Base-by-base conservation (phyloP, 2,888 invertebrate species). In the Orthosia incerta region DNA sequence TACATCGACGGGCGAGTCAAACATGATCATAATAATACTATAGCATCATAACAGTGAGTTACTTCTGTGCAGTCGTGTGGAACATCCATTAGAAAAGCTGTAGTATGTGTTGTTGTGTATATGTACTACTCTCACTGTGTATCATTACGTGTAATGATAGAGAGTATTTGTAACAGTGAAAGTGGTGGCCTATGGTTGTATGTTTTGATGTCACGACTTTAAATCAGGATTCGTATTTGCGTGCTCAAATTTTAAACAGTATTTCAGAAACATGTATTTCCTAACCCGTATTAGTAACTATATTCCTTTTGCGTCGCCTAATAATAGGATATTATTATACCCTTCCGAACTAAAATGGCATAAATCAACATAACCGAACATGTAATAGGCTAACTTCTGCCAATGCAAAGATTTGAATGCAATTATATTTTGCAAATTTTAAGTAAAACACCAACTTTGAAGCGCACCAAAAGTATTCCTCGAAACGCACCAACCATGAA, bases 1-100 rank as follows among this genome's bases (percentile, higher is more conserved):
- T 84, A 83, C 82, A 73, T 82, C 72, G 71, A 62, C 50, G 63
- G 59, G 18, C 20, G 68, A 80, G 85, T 82, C 80, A 76, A 80
- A 82, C 67, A 72, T 57, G 75, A 81, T 84, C 70, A 76, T 75
- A 85, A 84, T 84, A 79, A 76, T 74, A 77, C 63, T 83, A 65
- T 59, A 57, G 59, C 64, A 75, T 82, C 51, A 46, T 62, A 72
- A 73, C 65, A 63, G 74, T 70, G 72, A 72, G 74, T 74, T 71
- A 84, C 78, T 83, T 82, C 74, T 71, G 83, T 81, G 74, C 74
- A 70, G 48, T 70, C 62, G 61, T 69, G 70, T 71, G 64, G 72
- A 73, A 81, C 82, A 60, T n/a, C 66, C 53, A 77, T 81, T 81
- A 82, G 39, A 31, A 82, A 80, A 70, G 50, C 61, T 70, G 23